Evolutionary conservation across 2,113 vertebrate genomes (phyloP), one percentile per base, ranked within the genome.

Genomic region (Solenodon paradoxus): DNA sequence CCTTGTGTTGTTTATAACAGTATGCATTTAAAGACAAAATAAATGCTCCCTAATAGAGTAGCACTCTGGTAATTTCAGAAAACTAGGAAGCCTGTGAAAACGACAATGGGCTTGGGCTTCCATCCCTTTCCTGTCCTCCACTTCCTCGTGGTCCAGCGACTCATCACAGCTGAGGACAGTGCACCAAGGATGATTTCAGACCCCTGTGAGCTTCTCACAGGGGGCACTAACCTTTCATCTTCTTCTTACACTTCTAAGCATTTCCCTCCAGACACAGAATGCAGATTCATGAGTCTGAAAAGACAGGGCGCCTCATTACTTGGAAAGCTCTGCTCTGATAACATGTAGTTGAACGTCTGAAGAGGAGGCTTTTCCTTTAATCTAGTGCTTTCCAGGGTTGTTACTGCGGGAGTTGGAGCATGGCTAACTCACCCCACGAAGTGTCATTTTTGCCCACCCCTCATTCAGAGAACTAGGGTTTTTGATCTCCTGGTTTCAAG

Each of bases 261-360:
- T 26, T 51, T 42, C 22, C 47, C 55, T 26, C 13, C 26, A 19
- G n/a, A 38, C 42, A 59, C 9, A 49, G 20, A n/a, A 26, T 40
- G 13, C 19, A 47, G n/a, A 81, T 55, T 8, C 4, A 35, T 35
- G 13, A 40, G 3, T 2, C 1, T 28, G 32, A n/a, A n/a, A 5
- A 32, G 40, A 19, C 45, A 5, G 24, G 28, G 13, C 5, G 7
- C 3, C 78, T 7, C 0, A 0, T 1, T n/a, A 28, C 20, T 12
- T 16, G 51, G n/a, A n/a, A 61, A 35, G 11, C 45, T 42, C 6
- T 38, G 9, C 26, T 80, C 87, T 84, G 19, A n/a, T 3, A 38
- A 11, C 1, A 12, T 8, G 5, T 9, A 5, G 20, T 51, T 26
- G 10, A 24, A 4, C 26, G 49, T 4, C 63, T 78, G 24, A 6